phyloP scores from a whole-genome alignment of 2,797 vertebrate genomes.

The Pantherophis vulpinus region DNA sequence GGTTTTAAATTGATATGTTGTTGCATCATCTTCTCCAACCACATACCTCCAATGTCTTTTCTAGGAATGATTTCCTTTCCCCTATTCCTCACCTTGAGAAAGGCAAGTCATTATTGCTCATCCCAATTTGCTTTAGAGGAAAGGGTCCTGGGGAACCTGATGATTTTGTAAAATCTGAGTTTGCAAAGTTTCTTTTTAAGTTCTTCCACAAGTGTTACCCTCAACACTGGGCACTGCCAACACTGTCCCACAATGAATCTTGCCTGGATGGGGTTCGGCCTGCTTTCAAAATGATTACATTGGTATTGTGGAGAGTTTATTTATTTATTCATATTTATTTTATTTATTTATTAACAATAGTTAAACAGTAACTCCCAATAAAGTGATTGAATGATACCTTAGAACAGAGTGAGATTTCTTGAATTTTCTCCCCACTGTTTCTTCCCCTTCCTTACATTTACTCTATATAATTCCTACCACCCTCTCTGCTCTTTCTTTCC shows the following conservation, averaged over 20 bases:
- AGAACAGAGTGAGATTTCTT: too few relatives aligned
- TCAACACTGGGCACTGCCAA: too few relatives aligned
- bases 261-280: not conserved
- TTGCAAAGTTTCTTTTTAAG: not conserved
- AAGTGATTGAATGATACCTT: too few relatives aligned
- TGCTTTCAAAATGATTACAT: not conserved
- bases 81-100: not conserved
- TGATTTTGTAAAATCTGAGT: not conserved
- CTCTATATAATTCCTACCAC: too few relatives aligned
- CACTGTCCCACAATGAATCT: not conserved
- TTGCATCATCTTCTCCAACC: too few relatives aligned
- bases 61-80: not conserved
- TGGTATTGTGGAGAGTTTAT: not conserved
- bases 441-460: too few relatives aligned
- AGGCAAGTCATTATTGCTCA: not conserved
- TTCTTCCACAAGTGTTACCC: not conserved
- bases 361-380: too few relatives aligned
- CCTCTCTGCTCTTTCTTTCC: not conserved
- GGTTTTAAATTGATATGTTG: too few relatives aligned
- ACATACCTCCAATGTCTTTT: not conserved
- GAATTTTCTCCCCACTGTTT: too few relatives aligned
- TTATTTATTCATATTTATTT: not conserved
- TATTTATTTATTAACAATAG: too few relatives aligned
- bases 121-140: not conserved
- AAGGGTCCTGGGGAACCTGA: not conserved